Conservation (phyloP, 2,113 vertebrate genomes). For the Heterochromis multidens region DNA sequence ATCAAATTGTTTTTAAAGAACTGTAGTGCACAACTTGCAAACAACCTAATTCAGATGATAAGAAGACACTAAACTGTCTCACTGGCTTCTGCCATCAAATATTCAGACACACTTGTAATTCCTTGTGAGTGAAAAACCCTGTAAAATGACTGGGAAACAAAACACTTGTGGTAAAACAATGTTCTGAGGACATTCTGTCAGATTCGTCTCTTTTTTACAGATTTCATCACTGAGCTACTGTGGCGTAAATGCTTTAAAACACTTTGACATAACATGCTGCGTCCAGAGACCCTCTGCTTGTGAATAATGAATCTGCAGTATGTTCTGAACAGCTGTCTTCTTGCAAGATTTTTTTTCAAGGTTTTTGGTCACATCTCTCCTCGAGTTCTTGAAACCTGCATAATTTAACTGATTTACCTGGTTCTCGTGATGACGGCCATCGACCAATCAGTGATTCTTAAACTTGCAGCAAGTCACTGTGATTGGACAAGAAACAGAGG, state of each 20-base stretch:
- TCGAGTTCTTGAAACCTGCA: constrained; percentile 17
- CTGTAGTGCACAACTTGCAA: background rate
- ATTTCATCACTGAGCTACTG: constrained; percentile 65
- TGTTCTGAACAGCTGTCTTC: constrained; percentile 76
- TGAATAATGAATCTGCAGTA: constrained; percentile 81
- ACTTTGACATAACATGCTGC: constrained; percentile 74
- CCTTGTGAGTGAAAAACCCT: constrained; percentile 49
- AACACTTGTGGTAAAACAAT: constrained; percentile 73
- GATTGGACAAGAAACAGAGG: constrained; percentile 14
- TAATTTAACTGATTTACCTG: constrained; percentile 33
- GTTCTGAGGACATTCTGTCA: constrained; percentile 76
- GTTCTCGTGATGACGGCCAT: background rate
- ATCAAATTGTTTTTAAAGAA: background rate
- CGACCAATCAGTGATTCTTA: background rate
- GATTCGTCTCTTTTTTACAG: constrained; percentile 72
- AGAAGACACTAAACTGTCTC: background rate
- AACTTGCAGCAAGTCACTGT: background rate
- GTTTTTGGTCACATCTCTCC: constrained; percentile 28
- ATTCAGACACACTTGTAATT: constrained; percentile 62
- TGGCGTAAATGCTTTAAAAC: constrained; percentile 78
- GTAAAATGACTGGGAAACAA: constrained; percentile 71
- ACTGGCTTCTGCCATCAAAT: constrained; percentile 59
- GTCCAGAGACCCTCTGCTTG: constrained; percentile 57
- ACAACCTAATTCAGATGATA: background rate
- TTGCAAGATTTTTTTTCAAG: constrained; percentile 34